Evolutionary conservation across 1,140 invertebrate species (phyloP).

Genomic region (Protaetia brevitarsis): DNA sequence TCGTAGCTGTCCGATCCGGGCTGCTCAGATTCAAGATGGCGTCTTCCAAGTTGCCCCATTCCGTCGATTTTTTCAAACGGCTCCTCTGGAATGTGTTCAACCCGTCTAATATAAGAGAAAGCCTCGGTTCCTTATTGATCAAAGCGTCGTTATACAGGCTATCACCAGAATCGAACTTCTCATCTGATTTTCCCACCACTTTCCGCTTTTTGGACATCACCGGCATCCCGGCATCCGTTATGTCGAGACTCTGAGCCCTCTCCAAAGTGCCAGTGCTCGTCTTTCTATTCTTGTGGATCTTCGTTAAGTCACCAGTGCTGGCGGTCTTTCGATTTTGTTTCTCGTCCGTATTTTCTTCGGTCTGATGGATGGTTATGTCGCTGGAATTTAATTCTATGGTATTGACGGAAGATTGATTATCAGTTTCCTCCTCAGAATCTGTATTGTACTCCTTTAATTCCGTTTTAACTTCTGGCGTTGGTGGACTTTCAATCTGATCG

Average conservation of each 20-base stretch:
- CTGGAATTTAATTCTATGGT: constrained; percentile 69
- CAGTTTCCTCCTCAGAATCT: constrained; percentile 55
- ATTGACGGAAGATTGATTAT: constrained; percentile 50
- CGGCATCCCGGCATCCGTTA: constrained; percentile 61
- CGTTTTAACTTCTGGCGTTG: constrained; percentile 20
- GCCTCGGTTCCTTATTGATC: constrained; percentile 58
- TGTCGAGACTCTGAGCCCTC: constrained; percentile 77
- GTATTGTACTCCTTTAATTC: constrained; percentile 38
- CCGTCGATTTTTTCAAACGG: constrained; percentile 67
- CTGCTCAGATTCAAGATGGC: constrained; percentile 60
- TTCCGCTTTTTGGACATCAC: constrained; percentile 64
- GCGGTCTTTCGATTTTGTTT: constrained; percentile 73
- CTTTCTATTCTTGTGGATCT: constrained; percentile 61
- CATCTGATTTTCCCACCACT: constrained; percentile 52
- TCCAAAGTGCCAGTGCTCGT: constrained; percentile 62
- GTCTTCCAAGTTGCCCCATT: constrained; percentile 74
- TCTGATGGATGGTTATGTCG: constrained; percentile 71
- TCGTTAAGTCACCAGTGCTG: constrained; percentile 75
- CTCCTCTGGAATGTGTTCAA: constrained; percentile 64
- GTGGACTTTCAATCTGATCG: constrained; percentile 2
- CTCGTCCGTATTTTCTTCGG: constrained; percentile 54
- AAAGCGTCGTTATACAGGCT: constrained; percentile 41
- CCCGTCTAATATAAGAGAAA: constrained; percentile 60
- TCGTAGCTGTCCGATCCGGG: neutral
- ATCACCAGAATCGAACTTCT: constrained; percentile 38